Percentiles rank a stretch among this genome's conserved stretches.
phyloP scores from a whole-genome alignment of 92 coral and sea anemone species.

The Chrysogorgia sp. region DNA sequence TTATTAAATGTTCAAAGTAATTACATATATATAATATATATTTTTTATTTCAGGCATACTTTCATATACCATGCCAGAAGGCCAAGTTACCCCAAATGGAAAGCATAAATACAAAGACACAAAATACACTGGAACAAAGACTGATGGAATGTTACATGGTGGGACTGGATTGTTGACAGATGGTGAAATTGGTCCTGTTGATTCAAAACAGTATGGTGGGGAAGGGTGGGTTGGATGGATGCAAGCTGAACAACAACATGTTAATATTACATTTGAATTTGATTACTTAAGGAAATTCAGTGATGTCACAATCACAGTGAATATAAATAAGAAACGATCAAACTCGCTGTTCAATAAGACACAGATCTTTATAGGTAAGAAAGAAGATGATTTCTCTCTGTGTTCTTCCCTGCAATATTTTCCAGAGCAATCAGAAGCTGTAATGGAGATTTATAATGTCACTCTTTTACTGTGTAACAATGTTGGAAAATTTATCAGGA shows the following conservation, averaged over 20 bases:
- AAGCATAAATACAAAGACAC: conserved; percentile 1
- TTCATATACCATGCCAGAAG: conserved; percentile 33
- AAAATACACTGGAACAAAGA: conserved; percentile 2
- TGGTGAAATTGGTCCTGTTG: conserved; percentile 29
- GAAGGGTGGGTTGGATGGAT: conserved; percentile 40
- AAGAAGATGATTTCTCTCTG: not conserved
- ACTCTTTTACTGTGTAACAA: conserved; percentile 78
- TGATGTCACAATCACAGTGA: conserved; percentile 10
- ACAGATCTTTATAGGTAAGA: conserved; percentile 2
- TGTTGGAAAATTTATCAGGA: conserved; percentile 56
- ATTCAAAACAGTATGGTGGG: not conserved
- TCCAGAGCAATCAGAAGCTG: conserved; percentile 1
- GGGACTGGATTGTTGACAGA: conserved; percentile 38
- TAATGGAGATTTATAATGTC: conserved; percentile 52
- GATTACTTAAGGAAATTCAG: conserved; percentile 5
- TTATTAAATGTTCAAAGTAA: not conserved
- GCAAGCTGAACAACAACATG: not conserved
- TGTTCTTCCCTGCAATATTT: conserved; percentile 16
- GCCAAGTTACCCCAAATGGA: conserved; percentile 6
- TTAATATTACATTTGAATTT: conserved; percentile 33
- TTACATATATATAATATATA: not conserved
- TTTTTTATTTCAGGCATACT: conserved; percentile 1
- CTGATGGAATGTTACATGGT: not conserved
- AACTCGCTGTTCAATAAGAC: conserved; percentile 12
- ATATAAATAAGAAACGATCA: not conserved